Base-by-base conservation (phyloP, 2,113 vertebrate species). In the Alces alces region DNA sequence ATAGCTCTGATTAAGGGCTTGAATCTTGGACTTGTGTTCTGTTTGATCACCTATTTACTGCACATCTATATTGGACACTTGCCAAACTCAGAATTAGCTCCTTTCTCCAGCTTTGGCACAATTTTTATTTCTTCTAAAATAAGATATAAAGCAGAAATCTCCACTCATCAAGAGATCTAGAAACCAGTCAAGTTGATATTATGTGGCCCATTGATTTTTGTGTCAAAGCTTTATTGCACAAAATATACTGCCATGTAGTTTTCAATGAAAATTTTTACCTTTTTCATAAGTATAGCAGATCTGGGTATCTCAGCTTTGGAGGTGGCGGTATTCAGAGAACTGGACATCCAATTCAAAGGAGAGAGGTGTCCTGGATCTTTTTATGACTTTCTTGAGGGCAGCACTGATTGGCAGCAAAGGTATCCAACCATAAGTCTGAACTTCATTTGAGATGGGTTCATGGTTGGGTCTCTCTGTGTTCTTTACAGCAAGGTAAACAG, bases 71-170 rank as follows among this genome's bases (percentile, higher is more conserved):
- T 3, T 47, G 39, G 39, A 64, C 12, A 73, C 3, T 92, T 86
- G 39, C 7, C 33, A 64, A 54, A 86, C n/a, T 92, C 25, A 50
- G 36, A 19, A 86, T n/a, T 13, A 86, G 23, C 28, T 80, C 45
- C 39, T 90, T 95, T 70, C 39, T 88, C 45, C 83, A 58, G 16
- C 12, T 97, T 97, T 33, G 28, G 28, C 13, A 50, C 7, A 90
- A 73, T 87, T 94, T 97, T 96, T 57, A 60, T 93, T 96, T 91
- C 28, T 95, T 87, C 52, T 80, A 90, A 89, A 76, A 52, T 89
- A 79, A 95, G n/a, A n/a, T 64, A 76, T 43, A 83, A 83, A n/a
- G 33, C 33, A 83, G 21, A 55, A 55, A 55, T 61, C 39, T 93
- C 30, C 45, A 95, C 86, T 84, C 9, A 64, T 83, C 19, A 76